Evolutionary conservation across 2,113 vertebrate genomes (phyloP), one percentile per base, ranked within the genome.

Genomic region (Cephalopterus ornatus): DNA sequence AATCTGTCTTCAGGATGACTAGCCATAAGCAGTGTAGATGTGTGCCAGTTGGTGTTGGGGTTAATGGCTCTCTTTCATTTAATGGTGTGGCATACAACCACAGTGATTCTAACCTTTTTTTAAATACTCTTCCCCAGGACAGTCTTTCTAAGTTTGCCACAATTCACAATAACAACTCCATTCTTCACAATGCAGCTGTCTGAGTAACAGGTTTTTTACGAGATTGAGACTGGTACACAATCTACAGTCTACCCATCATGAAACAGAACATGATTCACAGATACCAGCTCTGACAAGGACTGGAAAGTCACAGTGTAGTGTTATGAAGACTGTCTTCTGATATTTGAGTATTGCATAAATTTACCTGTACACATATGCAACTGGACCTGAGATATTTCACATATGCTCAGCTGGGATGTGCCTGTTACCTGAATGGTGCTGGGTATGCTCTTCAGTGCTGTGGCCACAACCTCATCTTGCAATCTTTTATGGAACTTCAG

Each of bases 71-170:
- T 71, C n/a, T 68, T 72, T 61, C 7, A 15, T 61, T 82, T 56
- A 55, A 35, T 0, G 0, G 16, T 20, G 30, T 12, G 59, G 5
- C 27, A 9, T 35, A 26, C 22, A 88, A 44, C 2, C 6, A 39
- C 12, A 41, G 27, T 22, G 33, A 65, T 14, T 44, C 26, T 50
- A 52, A 59, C 20, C 13, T 14, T 52, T 44, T 62, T 67, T 22
- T 26, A 1, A 89, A 35, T 47, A 41, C 3, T 72, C 88, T 76
- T 52, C 9, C 9, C 5, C 20, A 67, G 12, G 14, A 58, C 1
- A 30, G 8, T 62, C 28, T 76, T 80, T 76, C 19, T 77, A 56
- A 74, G 41, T 32, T 46, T 62, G 11, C 5, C 83, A 13, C 27
- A 41, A 9, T 76, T 85, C 14, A 14, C 68, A 56, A 32, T 4